Evolutionary conservation across 2,888 invertebrate species (phyloP).

Genomic region (Lepidochrysops patricia): DNA sequence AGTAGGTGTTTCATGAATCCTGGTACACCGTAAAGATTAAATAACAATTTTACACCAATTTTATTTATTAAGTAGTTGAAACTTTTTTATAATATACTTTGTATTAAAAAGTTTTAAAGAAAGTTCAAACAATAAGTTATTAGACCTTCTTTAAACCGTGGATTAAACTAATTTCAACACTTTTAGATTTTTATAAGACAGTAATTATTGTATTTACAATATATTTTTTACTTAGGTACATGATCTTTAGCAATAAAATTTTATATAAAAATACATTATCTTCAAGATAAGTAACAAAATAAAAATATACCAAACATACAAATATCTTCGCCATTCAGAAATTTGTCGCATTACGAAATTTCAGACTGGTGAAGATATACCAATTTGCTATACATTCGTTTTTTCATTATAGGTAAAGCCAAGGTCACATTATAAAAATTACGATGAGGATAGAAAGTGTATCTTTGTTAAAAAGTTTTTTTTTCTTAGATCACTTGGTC

Average conservation of each 20-base stretch:
- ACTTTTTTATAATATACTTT: too few species aligned
- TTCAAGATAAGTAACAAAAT: background rate
- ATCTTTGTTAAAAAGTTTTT: too few species aligned
- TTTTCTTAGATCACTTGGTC: too few species aligned
- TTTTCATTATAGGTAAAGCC: background rate
- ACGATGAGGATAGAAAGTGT: too few species aligned
- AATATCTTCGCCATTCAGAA: background rate
- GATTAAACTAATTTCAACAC: background rate
- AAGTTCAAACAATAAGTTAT: background rate
- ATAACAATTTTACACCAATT: background rate
- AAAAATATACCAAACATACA: background rate
- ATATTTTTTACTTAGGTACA: background rate
- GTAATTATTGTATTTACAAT: background rate
- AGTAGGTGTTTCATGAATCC: background rate
- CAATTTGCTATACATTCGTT: background rate
- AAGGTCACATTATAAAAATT: background rate
- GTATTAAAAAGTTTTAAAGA: background rate
- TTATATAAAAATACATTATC: background rate
- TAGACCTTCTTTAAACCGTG: background rate
- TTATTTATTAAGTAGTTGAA: too few species aligned
- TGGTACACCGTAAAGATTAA: conserved; percentile 6
- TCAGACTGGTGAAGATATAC: background rate
- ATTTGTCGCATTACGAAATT: background rate
- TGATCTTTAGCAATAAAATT: background rate
- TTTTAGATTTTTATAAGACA: background rate